Evolutionary conservation across 2,888 invertebrate species (phyloP), one percentile per base, ranked within the genome.

Genomic region (Thymelicus sylvestris): DNA sequence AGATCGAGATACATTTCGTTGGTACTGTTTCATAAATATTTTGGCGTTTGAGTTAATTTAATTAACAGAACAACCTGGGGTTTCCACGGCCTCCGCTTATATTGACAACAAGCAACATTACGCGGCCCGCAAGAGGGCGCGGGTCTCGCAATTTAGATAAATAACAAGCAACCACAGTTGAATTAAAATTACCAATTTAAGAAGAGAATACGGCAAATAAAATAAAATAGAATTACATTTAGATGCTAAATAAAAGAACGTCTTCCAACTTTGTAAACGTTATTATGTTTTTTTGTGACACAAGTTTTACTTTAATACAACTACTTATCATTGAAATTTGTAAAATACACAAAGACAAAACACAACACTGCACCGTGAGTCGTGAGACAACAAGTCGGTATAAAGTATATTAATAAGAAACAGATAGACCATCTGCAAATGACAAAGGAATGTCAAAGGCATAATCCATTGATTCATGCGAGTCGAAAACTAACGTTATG

Each of bases 31-130:
- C 44, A 47, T 60, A 15, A 57, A 57, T 57, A 57, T 57, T 24
- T 31, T 57, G 57, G 31, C 13, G 57, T 57, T 31, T 38, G 31
- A 31, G 57, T 57, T 57, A 57, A 57, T 57, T 57, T 57, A 57
- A 57, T 57, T 57, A 57, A 57, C 57, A 57, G 38, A 57, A 57
- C 57, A 57, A 57, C 57, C 57, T 57, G 57, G 57, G 57, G 57
- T 57, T 57, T 6, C 31, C 31, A 10, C 31, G 57, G 57, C 57
- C 57, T 57, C 5, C 57, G 10, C 31, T 57, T 57, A 38, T 13
- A 38, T 57, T 57, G 38, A 2, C 7, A 38, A 38, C 6, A 12
- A 57, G 31, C 57, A 2, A 31, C 57, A 57, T 38, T 13, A 13
- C 7, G 2, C 12, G n/a, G 10, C 52, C 0, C 2, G 3, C 19